Evolutionary conservation across 2,113 vertebrate species (phyloP), one percentile per base, ranked within the genome.

Genomic region (Embiotoca jacksoni): DNA sequence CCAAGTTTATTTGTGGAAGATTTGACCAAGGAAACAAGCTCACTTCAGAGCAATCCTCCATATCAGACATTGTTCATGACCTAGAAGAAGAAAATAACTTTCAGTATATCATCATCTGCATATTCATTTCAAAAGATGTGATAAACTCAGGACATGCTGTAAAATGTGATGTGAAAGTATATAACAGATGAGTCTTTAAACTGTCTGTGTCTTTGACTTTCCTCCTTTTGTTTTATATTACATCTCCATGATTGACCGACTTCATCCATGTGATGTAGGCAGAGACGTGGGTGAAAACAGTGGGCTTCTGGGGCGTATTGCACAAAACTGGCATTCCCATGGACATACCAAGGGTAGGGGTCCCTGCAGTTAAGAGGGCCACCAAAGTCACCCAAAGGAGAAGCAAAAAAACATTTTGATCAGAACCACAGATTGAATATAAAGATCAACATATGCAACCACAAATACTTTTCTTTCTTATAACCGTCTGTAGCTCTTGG

Each of bases 261-360:
- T 83, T 69, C 0, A 95, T 94, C 94, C 94, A 96, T 74, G 79
- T 72, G 63, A 82, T 86, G 74, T 94, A 95, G 77, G 92, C 89
- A 7, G 94, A 95, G 50, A 94, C 84, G 0, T 90, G 87, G 6
- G 94, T 95, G 89, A 95, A 23, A 23, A 23, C 23, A 23, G 23
- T 23, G 49, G 94, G 94, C 65, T 95, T 96, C 80, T 1, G 67
- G 54, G 56, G 2, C 2, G 65, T 31, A 1, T 95, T 95, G 75
- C 94, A 93, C 93, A 57, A 96, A 95, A 80, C 95, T 95, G 85
- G 92, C 89, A 70, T 95, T 86, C 0, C 95, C 94, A 0, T 95
- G 93, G 69, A 95, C 91, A 49, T 90, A 53, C 46, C 93, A 95
- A 23, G 23, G 23, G 46, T 15, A 44, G 5, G 92, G 88, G 0